Evolutionary conservation across 2,888 invertebrate species (phyloP).

Genomic region (Dorcus hopei): DNA sequence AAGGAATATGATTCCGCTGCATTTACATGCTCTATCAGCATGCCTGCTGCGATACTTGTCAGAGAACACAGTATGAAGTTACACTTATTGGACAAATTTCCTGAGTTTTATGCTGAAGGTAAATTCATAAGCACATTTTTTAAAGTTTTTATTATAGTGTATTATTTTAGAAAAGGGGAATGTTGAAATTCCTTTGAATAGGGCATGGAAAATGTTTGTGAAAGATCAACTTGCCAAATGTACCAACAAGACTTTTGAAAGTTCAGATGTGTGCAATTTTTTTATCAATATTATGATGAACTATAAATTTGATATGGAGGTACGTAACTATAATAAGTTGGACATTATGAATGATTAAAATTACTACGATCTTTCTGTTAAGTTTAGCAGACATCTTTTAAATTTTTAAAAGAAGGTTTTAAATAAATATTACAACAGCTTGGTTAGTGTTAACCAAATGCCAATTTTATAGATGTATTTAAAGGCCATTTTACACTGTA

Average conservation of each 20-base stretch:
- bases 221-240: conserved; percentile 57
- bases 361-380: no score
- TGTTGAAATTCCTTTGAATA: conserved; percentile 63
- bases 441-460: no score
- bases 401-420: no score
- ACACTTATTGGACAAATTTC: conserved; percentile 56
- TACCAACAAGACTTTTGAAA: conserved; percentile 57
- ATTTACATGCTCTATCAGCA: conserved; percentile 67
- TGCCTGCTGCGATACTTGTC: conserved; percentile 66
- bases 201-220: conserved; percentile 75
- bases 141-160: not conserved
- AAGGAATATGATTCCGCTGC: conserved; percentile 61
- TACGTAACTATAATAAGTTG: not conserved
- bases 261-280: conserved; percentile 58
- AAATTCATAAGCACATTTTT: conserved; percentile 19
- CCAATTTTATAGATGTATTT: no score
- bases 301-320: conserved; percentile 42
- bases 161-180: conserved; percentile 14
- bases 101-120: conserved; percentile 51
- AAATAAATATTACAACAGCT: no score
- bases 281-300: conserved; percentile 59
- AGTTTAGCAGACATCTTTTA: no score
- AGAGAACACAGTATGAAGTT: conserved; percentile 66
- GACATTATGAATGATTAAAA: not conserved
- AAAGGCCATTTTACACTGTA: no score